Base-by-base conservation (phyloP, 53 echinoderm and acorn worm genomes). In the Echinarachnius parma region DNA sequence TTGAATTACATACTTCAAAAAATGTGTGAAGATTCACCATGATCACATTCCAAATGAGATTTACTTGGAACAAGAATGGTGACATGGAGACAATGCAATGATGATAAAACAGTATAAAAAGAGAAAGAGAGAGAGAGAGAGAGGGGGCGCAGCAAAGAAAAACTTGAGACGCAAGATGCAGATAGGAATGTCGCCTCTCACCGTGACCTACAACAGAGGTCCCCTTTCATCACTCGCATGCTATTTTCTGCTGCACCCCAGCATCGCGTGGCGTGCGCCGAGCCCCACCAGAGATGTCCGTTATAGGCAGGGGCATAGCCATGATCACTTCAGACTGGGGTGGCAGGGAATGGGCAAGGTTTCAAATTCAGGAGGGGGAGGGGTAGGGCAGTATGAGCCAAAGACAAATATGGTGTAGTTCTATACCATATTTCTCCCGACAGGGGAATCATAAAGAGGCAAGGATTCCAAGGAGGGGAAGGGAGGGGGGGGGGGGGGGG, bases 121-220 rank as follows among this genome's bases (percentile, higher is more conserved):
- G 11, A 21, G 62, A 35, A 42, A 22, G 7, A 42, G 21, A 13
- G 24, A 62, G 11, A 62, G 15, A 32, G 60, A 60, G 3, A 60
- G 9, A 4, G 60, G 5, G 39, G 13, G 39, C 7, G 39, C 39
- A 39, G 13, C 7, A 39, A 13, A 39, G 39, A 39, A 13, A 39
- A 13, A 39, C 7, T 9, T 39, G 39, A 39, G 13, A 9, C 7
- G 39, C 39, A 39, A 39, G 39, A 13, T 39, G 7, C 39, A 39
- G 13, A 39, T 9, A 52, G 68, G 68, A 68, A 68, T 68, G 68
- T 34, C 49, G 21, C 68, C 21, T 68, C 68, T 68, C 68, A 68
- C 74, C 74, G 39, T 72, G 74, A 72, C 74, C 74, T 56, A 72
- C 74, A 72, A 72, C 74, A 72, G 74, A 28, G 74, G 57, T 72